Conservation (phyloP, 2,888 invertebrate genomes). For the Napeogenes inachia region DNA sequence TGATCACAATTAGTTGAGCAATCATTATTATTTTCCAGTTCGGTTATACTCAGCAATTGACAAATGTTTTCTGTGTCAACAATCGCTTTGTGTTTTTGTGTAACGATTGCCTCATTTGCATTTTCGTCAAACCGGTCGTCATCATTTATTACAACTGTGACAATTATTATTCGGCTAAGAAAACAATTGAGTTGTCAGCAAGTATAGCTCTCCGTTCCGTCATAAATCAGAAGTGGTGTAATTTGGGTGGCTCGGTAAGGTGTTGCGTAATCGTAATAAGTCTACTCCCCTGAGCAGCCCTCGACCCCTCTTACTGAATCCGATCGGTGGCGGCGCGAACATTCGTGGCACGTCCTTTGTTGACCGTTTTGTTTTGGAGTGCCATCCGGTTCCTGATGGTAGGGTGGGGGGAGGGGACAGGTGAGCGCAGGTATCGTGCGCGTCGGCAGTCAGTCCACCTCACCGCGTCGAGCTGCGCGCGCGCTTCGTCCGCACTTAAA, state of each 20-base stretch:
- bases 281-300: conserved; percentile 40
- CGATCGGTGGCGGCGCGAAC: conserved; percentile 67
- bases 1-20: conserved; percentile 62
- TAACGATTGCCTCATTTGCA: conserved; percentile 47
- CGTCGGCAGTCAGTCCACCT: conserved; percentile 66
- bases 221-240: conserved; percentile 40
- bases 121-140: conserved; percentile 43
- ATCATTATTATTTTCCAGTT: conserved; percentile 52
- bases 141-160: conserved; percentile 39
- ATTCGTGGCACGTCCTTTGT: conserved; percentile 77
- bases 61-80: conserved; percentile 48
- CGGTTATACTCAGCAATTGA: conserved; percentile 55
- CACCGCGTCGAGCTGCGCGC: conserved; percentile 68
- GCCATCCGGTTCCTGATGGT: conserved; percentile 76
- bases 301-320: conserved; percentile 50
- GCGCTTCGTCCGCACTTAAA: conserved; percentile 59
- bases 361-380: conserved; percentile 77
- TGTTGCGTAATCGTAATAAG: conserved; percentile 42
- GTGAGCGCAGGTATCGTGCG: conserved; percentile 73
- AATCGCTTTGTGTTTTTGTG: conserved; percentile 48
- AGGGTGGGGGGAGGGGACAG: conserved; percentile 69
- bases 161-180: conserved; percentile 38
- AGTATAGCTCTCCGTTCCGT: conserved; percentile 33
- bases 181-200: conserved; percentile 38
- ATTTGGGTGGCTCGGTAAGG: conserved; percentile 61